Conservation (phyloP, 2,888 invertebrate genomes). For the Limnephilus rhombicus region DNA sequence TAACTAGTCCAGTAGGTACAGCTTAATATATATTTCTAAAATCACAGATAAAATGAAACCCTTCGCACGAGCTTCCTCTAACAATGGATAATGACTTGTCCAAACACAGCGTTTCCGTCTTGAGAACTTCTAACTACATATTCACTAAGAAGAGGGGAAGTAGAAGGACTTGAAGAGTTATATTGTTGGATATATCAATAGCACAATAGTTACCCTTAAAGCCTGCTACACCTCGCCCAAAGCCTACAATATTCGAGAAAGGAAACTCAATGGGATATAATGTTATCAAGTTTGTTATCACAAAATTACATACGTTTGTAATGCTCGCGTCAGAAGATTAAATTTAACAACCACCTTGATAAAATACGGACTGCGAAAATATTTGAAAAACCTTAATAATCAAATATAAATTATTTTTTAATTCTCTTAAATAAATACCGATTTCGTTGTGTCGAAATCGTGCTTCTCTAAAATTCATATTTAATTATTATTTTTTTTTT, state of each 20-base stretch:
- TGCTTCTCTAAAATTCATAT: no score
- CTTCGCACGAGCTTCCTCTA: neutral
- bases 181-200: neutral
- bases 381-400: no score
- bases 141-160: neutral
- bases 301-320: neutral
- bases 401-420: no score
- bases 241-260: neutral
- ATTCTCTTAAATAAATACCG: no score
- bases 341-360: no score
- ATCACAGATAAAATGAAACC: neutral
- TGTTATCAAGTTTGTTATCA: neutral
- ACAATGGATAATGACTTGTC: conserved; percentile 5
- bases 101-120: neutral
- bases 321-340: no score
- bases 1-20: neutral
- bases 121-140: neutral
- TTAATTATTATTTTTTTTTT: no score
- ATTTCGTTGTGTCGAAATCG: no score
- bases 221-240: neutral
- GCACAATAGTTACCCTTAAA: neutral
- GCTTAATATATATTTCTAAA: neutral
- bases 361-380: no score
- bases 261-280: neutral
- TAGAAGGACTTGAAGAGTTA: neutral